Conservation (phyloP, 2,797 vertebrate species). For the Mallotus villosus region DNA sequence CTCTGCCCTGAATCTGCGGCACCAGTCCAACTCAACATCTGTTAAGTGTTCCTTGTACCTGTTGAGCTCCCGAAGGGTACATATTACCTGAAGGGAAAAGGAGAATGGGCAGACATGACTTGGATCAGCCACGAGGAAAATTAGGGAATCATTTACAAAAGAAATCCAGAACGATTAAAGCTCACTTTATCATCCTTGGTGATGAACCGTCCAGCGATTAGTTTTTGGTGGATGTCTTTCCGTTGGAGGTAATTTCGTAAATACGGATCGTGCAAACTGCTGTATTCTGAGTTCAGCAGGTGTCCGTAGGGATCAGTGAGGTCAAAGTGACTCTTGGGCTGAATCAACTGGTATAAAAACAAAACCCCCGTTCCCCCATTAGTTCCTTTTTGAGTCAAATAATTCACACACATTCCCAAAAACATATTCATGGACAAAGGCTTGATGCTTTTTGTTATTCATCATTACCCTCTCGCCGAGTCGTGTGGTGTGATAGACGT, state of each 20-base stretch:
- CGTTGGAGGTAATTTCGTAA: constrained; percentile 25
- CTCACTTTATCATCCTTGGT: constrained; percentile 31
- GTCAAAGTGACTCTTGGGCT: constrained; percentile 33
- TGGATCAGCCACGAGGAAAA: too few species aligned
- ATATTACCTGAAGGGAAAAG: constrained; percentile 15
- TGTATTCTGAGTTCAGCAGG: constrained; percentile 24
- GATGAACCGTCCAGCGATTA: constrained; percentile 25
- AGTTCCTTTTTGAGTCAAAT: too few species aligned
- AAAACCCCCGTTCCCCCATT: too few species aligned
- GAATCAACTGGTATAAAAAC: constrained; percentile 4
- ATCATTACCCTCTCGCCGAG: constrained; percentile 24
- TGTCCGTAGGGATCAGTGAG: constrained; percentile 26
- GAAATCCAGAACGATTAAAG: not conserved
- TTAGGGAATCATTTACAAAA: too few species aligned
- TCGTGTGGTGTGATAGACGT: constrained; percentile 19
- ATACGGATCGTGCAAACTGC: constrained; percentile 31
- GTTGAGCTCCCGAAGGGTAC: constrained; percentile 25
- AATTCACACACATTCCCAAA: too few species aligned
- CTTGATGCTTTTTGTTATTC: not conserved
- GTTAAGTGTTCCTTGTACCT: constrained; percentile 23
- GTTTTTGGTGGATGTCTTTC: constrained; percentile 29
- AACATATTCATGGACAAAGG: too few species aligned
- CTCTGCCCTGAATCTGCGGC: constrained; percentile 13
- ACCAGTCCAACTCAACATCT: constrained; percentile 23
- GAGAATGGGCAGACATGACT: not conserved